phyloP scores from a whole-genome alignment of 2,797 vertebrate species.

The Mormyrops boulengeri region DNA sequence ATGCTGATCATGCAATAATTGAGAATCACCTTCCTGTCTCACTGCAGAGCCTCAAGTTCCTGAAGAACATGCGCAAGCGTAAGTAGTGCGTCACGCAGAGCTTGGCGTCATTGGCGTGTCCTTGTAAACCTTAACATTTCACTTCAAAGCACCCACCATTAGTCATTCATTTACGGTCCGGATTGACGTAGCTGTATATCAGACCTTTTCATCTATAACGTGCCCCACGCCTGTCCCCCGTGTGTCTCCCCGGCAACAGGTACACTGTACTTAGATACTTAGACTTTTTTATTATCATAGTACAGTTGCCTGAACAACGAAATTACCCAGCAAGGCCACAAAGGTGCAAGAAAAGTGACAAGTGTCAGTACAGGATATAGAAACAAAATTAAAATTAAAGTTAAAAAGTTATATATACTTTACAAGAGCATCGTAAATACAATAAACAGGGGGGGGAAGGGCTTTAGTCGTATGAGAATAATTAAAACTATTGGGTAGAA shows the following conservation, averaged over 20 bases:
- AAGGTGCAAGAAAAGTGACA: no score
- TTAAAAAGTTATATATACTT: no score
- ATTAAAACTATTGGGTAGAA: no score
- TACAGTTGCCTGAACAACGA: no score
- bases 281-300: no score
- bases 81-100: slow-evolving; percentile 36
- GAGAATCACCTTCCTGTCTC: slow-evolving; percentile 10
- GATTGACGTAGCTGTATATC: neutral
- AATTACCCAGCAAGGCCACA: no score
- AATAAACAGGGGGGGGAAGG: no score
- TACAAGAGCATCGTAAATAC: no score
- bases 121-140: neutral
- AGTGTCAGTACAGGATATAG: no score
- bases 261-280: neutral
- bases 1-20: neutral
- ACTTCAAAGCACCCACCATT: neutral
- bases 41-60: slow-evolving; percentile 58
- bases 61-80: slow-evolving; percentile 54
- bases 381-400: no score
- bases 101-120: neutral
- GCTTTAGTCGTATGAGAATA: no score
- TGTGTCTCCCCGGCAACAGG: neutral
- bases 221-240: neutral
- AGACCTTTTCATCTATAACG: neutral
- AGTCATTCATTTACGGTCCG: neutral